phyloP scores from a whole-genome alignment of 2,113 vertebrate species.

The Vimba vimba region DNA sequence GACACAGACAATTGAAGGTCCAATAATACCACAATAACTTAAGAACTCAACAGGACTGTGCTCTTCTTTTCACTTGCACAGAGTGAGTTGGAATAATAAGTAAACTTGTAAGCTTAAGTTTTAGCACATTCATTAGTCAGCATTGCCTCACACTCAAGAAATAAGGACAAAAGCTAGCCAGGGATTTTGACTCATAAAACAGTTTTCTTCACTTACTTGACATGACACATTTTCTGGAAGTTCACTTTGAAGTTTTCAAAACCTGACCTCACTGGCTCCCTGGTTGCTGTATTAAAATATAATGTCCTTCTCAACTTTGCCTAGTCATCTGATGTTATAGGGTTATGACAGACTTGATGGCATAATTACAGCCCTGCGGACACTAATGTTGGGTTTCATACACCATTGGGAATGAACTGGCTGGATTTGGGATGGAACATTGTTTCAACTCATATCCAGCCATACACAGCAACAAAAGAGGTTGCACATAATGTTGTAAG shows the following conservation, averaged over 20 bases:
- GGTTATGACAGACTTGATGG: conserved; percentile 12
- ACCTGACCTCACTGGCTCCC: not conserved
- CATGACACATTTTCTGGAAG: conserved; percentile 21
- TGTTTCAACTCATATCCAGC: conserved; percentile 19
- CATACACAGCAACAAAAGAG: conserved; percentile 19
- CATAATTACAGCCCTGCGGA: not conserved
- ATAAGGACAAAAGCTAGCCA: not conserved
- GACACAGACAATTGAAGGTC: not conserved
- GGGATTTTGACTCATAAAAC: not conserved
- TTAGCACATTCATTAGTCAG: not conserved
- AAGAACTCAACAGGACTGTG: not conserved
- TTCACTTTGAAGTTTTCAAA: not conserved
- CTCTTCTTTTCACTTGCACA: not conserved
- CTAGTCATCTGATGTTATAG: conserved; percentile 23
- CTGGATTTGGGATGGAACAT: not conserved
- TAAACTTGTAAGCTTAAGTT: not conserved
- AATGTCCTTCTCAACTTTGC: conserved; percentile 1
- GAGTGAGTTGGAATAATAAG: not conserved
- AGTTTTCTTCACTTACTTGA: not conserved
- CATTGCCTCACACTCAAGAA: not conserved
- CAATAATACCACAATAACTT: not conserved
- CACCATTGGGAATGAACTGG: not conserved
- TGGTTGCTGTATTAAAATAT: conserved; percentile 1
- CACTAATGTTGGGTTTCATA: conserved; percentile 22
- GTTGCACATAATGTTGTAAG: not conserved